Base-by-base conservation (phyloP, 2,113 vertebrate species). In the Vimba vimba region DNA sequence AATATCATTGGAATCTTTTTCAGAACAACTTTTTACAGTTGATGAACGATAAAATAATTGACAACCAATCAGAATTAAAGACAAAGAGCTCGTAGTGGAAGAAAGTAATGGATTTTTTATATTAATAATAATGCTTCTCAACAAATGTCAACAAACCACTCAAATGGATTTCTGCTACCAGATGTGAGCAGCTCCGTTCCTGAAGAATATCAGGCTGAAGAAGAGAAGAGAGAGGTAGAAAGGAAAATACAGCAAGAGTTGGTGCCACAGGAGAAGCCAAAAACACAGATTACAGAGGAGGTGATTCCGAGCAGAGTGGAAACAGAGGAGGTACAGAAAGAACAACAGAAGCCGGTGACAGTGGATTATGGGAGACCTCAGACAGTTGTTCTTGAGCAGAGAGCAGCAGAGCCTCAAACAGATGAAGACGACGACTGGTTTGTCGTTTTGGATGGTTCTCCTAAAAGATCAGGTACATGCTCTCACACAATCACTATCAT, bases 371-470 rank as follows among this genome's bases (percentile, higher is more conserved):
- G 84, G 85, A 78, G 25, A 86, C 85, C 59, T 60, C 62, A 85
- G 88, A 30, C 74, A 60, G 66, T 19, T 15, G 47, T 85, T 39
- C 74, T 86, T 17, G 82, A 79, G 82, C 77, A 59, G 76, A 84
- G 15, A 10, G 43, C 68, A 23, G 33, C 1, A 82, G 88, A 86
- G 50, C 75, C 81, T n/a, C 79, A 81, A 57, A 89, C 57, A 82
- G 71, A 91, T 23, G 30, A 92, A 83, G 91, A 92, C 0, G 91
- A 93, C 82, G 89, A 92, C 77, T 94, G 92, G 93, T 93, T 89
- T 83, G 82, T 55, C 23, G 79, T 88, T 75, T 84, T 92, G 75
- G 88, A 91, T 87, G 81, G 87, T 77, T 59, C 88, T 39, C 36
- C 81, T 64, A 91, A 90, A 87, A 86, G 86, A 91, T 89, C 89